Base-by-base conservation (phyloP, 2,797 vertebrate genomes). In the Coccyzus lansbergi region DNA sequence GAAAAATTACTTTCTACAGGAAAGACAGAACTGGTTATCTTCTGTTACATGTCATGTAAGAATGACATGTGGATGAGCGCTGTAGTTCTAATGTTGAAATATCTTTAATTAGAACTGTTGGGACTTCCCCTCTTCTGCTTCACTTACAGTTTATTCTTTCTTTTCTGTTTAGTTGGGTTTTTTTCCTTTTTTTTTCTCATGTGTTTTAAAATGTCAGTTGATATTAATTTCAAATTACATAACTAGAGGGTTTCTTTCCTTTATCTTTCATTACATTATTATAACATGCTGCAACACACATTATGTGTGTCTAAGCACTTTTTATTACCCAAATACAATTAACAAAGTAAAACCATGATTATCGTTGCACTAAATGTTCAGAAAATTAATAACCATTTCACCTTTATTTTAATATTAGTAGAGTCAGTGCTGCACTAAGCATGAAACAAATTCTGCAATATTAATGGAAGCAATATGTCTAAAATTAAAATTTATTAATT, bases 61-160 rank as follows among this genome's bases (percentile, higher is more conserved):
- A 95, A 93, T 92, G 90, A 85, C 79, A 76, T 63, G 86, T 96
- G 94, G 86, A 83, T 63, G 90, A 92, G 70, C 93, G 86, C 48
- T 89, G 74, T 60, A 91, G 68, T 84, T 89, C 77, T 95, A 89
- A 86, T 3, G 0, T 6, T 75, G 71, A 94, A 95, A 85, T 56
- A 67, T 69, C 88, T 95, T 94, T 96, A 92, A 92, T 94, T 90
- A 93, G 90, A 95, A 86, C 83, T 92, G 80, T 29, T 93, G 89
- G 91, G 88, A 95, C 91, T 86, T 94, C 81, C 85, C 80, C 74
- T 78, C 67, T 74, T 9, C 19, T 86, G 72, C 80, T 93, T 91
- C 82, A 42, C 56, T 91, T 94, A 63, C 80, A 70, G 65, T 79
- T 90, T 91, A 64, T 83, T 74, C 42, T 80, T 62, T 84, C 74